A percentile compares a stretch with the other conserved stretches of the same genome.
These are phyloP conservation scores for Aphelinus certus DNA, from an alignment of 1,140 invertebrate genomes.

Conservation along the genomic window DNA sequence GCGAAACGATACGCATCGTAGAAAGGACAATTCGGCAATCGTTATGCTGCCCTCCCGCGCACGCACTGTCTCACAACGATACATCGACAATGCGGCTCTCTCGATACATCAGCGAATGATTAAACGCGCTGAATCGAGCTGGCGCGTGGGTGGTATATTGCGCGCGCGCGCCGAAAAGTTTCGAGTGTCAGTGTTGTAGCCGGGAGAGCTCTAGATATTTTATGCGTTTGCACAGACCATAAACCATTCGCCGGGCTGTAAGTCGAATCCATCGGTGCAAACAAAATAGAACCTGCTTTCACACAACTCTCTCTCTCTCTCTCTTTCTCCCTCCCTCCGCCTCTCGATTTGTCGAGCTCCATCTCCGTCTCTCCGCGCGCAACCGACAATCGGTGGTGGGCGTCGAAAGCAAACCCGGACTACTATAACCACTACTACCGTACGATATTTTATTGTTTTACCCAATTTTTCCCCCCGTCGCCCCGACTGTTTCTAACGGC, in stretches of 20 bases:
- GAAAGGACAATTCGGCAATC: too few relatives aligned
- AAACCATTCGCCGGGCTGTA: slow-evolving; percentile 47
- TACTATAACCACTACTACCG: not conserved
- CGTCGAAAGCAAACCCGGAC: slow-evolving; percentile 46
- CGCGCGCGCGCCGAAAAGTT: slow-evolving; percentile 4
- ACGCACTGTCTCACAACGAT: too few relatives aligned
- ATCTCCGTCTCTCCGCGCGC: too few relatives aligned
- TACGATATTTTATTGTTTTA: slow-evolving; percentile 19
- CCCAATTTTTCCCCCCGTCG: slow-evolving; percentile 7
- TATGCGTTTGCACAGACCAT: slow-evolving; percentile 49
- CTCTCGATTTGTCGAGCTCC: too few relatives aligned
- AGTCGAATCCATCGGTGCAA: slow-evolving; percentile 46
- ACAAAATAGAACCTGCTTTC: slow-evolving; percentile 51
- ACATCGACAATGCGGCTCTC: too few relatives aligned
- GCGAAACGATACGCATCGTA: too few relatives aligned
- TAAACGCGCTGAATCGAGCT: not conserved
- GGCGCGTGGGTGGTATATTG: too few relatives aligned
- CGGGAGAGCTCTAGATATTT: slow-evolving; percentile 17
- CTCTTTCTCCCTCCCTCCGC: too few relatives aligned
- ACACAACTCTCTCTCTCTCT: slow-evolving; percentile 22
- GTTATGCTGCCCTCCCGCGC: too few relatives aligned
- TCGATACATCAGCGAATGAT: not conserved
- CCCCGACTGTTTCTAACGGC: not conserved
- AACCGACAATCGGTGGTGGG: slow-evolving; percentile 41
- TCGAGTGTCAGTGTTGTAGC: not conserved